Evolutionary conservation across 37 sponge, comb jelly and placozoan species (phyloP).

Genomic region (Oopsacas minuta): DNA sequence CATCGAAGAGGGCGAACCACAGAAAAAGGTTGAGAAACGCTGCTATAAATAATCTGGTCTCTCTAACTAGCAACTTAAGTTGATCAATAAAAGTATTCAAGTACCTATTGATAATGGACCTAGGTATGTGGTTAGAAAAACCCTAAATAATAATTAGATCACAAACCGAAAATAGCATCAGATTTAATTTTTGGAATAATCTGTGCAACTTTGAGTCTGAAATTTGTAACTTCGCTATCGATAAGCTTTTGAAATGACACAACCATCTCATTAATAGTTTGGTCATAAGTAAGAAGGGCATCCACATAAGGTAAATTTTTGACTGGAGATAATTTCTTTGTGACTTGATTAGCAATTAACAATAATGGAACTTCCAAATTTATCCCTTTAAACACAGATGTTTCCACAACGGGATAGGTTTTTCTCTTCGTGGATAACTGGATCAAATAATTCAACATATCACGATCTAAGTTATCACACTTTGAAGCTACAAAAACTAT

Average conservation of each 20-base stretch:
- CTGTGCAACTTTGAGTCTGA: slow-evolving; percentile 3
- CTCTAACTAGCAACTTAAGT: no score
- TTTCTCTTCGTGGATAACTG: background rate
- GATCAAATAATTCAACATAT: background rate
- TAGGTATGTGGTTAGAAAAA: no score
- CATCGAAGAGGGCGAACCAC: no score
- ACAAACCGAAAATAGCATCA: background rate
- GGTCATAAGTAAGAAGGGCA: background rate
- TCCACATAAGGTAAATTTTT: background rate
- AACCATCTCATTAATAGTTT: background rate
- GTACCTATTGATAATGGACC: no score
- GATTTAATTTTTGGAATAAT: slow-evolving; percentile 18
- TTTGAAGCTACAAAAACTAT: slow-evolving; percentile 7
- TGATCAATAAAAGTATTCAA: no score
- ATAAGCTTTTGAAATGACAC: background rate
- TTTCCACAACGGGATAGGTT: background rate
- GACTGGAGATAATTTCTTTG: background rate
- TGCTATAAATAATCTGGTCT: no score
- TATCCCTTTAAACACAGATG: slow-evolving; percentile 7
- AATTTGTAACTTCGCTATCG: background rate
- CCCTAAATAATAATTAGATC: no score
- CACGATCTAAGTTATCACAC: background rate
- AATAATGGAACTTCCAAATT: background rate
- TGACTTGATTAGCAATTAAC: background rate
- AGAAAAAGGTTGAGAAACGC: no score